Evolutionary conservation across 2,888 invertebrate species (phyloP).

Genomic region (Apomyelois bistriatella): DNA sequence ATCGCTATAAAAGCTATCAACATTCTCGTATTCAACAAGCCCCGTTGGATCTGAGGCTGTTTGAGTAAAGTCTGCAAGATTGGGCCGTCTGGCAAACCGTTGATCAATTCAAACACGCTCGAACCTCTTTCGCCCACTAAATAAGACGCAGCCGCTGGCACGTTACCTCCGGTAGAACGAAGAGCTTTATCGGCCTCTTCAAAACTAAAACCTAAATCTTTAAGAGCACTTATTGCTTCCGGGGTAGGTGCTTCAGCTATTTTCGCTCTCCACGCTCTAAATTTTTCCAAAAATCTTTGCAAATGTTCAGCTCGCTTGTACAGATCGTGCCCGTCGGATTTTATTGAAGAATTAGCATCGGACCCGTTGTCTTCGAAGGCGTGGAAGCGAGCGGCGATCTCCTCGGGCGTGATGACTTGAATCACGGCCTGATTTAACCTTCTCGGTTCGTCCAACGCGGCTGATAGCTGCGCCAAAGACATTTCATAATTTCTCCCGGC

Average conservation of each 20-base stretch:
- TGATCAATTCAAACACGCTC: constrained; percentile 63
- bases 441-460: constrained; percentile 60
- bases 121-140: constrained; percentile 67
- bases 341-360: constrained; percentile 23
- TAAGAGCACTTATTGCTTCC: constrained; percentile 49
- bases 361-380: constrained; percentile 22
- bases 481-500: constrained; percentile 62
- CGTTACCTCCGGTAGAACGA: constrained; percentile 57
- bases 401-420: constrained; percentile 65
- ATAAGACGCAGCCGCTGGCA: constrained; percentile 69
- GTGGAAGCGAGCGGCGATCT: constrained; percentile 52
- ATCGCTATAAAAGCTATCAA: constrained; percentile 69
- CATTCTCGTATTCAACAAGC: constrained; percentile 67
- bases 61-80: constrained; percentile 62
- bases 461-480: constrained; percentile 54
- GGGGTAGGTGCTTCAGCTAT: constrained; percentile 55
- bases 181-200: constrained; percentile 60
- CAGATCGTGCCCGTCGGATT: constrained; percentile 29
- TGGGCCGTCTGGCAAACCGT: constrained; percentile 61
- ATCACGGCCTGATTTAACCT: constrained; percentile 39
- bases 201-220: constrained; percentile 54
- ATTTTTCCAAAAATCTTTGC: constrained; percentile 62
- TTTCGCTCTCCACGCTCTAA: constrained; percentile 55
- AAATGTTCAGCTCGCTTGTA: constrained; percentile 59
- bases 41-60: constrained; percentile 69